phyloP scores from a whole-genome alignment of 2,797 vertebrate genomes.

The Stomatorhinus walkeri region DNA sequence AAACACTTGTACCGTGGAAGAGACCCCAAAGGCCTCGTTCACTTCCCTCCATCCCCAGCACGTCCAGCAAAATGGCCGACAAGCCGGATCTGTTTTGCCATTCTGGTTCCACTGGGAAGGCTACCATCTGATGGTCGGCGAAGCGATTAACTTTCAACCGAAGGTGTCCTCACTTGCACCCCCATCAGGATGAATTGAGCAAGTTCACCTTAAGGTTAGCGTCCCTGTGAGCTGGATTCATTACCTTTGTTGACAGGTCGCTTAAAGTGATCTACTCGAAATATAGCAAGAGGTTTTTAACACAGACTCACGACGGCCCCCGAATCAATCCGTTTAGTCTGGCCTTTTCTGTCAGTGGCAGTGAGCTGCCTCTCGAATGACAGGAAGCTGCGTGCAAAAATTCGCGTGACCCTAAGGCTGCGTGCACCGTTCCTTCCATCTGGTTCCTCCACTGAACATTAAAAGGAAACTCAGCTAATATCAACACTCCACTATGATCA shows the following conservation, averaged over 20 bases:
- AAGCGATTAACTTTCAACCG: slow-evolving; percentile 58
- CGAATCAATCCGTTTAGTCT: neutral
- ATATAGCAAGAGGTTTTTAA: neutral
- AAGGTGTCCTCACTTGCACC: slow-evolving; percentile 28
- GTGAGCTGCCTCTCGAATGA: neutral
- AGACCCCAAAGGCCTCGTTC: slow-evolving; percentile 33
- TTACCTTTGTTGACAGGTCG: neutral
- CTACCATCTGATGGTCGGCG: slow-evolving; percentile 33
- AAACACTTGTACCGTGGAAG: neutral
- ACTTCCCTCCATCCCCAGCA: slow-evolving; percentile 31
- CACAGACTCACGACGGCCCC: neutral
- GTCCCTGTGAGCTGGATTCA: neutral
- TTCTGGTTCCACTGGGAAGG: slow-evolving; percentile 34
- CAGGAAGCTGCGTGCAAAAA: neutral
- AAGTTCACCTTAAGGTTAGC: neutral
- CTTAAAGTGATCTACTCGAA: neutral
- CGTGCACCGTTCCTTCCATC: neutral
- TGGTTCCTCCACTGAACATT: neutral
- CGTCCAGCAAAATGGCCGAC: slow-evolving; percentile 31
- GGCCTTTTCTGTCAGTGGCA: neutral
- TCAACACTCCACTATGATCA: neutral
- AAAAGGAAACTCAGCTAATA: neutral
- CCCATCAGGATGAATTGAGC: neutral
- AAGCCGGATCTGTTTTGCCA: slow-evolving; percentile 37
- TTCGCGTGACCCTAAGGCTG: neutral